Percentiles rank a stretch among this genome's conserved stretches.
Evolutionary conservation across 1,140 invertebrate species (phyloP).

Genomic region (Drosophila erecta): DNA sequence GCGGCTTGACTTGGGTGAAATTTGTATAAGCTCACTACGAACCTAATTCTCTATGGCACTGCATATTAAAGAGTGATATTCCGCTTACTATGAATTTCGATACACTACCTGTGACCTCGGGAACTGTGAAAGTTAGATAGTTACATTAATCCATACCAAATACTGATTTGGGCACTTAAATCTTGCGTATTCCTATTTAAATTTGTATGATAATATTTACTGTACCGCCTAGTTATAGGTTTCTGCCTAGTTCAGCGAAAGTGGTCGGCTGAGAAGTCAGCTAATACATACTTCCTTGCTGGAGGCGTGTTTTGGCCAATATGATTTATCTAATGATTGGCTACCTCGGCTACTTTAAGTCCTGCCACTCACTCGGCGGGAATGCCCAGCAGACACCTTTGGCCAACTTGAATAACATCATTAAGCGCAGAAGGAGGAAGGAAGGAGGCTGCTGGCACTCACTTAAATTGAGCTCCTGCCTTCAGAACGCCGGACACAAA

Average conservation of each 20-base stretch:
- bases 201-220: neutral
- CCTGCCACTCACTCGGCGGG: slow-evolving; percentile 5
- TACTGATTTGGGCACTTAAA: no score
- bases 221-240: neutral
- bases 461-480: slow-evolving; percentile 41
- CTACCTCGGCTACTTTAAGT: slow-evolving; percentile 7
- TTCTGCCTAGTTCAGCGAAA: slow-evolving; percentile 45
- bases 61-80: no score
- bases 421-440: slow-evolving; percentile 4
- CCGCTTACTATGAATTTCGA: no score
- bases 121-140: no score
- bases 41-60: no score
- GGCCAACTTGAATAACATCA: slow-evolving; percentile 43
- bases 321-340: slow-evolving; percentile 45
- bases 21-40: no score
- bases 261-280: slow-evolving; percentile 27
- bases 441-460: slow-evolving; percentile 24
- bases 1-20: neutral
- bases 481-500: slow-evolving; percentile 39
- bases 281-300: neutral
- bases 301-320: slow-evolving; percentile 4
- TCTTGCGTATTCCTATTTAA: no score
- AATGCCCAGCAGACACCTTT: slow-evolving; percentile 20
- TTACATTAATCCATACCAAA: no score
- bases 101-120: no score